These are phyloP conservation scores for Larimichthys polyactis DNA, from an alignment of 2,113 vertebrate genomes.

Conservation along the genomic window DNA sequence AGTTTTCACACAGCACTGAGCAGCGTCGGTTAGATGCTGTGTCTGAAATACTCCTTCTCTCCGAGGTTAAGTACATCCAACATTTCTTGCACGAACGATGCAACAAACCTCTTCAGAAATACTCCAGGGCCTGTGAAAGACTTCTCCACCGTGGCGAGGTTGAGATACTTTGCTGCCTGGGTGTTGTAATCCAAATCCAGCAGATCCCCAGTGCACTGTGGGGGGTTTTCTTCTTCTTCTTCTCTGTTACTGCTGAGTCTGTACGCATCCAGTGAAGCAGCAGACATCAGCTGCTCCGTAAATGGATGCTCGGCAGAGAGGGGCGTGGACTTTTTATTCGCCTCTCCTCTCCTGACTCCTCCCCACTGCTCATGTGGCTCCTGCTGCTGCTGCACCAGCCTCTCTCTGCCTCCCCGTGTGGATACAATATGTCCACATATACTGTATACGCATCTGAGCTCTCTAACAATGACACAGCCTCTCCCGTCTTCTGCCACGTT, in stretches of 20 bases:
- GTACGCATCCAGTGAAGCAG: conserved; percentile 52
- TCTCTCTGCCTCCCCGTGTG: conserved; percentile 5
- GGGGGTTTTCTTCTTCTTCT: background rate
- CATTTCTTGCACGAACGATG: conserved; percentile 22
- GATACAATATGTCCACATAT: conserved; percentile 25
- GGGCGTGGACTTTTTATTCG: conserved; percentile 67
- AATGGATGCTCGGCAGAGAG: conserved; percentile 75
- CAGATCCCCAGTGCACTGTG: conserved; percentile 1
- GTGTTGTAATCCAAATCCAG: conserved; percentile 51
- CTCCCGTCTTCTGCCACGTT: conserved; percentile 57
- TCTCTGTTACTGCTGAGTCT: conserved; percentile 47
- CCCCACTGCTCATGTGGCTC: conserved; percentile 60
- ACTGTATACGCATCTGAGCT: background rate
- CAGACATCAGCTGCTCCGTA: conserved; percentile 64
- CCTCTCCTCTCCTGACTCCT: conserved; percentile 60
- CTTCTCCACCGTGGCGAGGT: conserved; percentile 16
- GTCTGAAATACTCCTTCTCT: conserved; percentile 22
- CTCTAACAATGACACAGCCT: conserved; percentile 61
- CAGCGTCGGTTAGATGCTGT: conserved; percentile 12
- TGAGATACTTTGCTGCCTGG: conserved; percentile 2
- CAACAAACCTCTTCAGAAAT: conserved; percentile 23
- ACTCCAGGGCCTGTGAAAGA: conserved; percentile 16
- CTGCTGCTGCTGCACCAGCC: conserved; percentile 61
- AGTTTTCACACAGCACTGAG: conserved; percentile 27
- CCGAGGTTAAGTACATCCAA: conserved; percentile 27